phyloP scores from a whole-genome alignment of 2,797 vertebrate genomes.

The Labroides dimidiatus region DNA sequence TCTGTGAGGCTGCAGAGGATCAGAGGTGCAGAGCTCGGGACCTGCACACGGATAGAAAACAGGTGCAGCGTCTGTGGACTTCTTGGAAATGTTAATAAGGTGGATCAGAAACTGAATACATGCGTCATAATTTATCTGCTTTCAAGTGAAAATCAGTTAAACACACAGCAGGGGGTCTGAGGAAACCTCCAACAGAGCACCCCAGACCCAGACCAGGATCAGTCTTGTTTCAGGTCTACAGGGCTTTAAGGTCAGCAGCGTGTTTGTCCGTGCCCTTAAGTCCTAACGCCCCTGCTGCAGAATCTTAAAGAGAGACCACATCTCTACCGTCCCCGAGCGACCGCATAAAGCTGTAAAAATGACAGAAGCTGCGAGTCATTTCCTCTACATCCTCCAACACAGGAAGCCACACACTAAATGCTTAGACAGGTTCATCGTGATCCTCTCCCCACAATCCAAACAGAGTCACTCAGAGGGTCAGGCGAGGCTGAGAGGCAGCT shows the following conservation, averaged over 20 bases:
- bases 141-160: neutral
- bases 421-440: conserved; percentile 35
- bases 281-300: conserved; percentile 16
- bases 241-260: neutral
- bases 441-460: conserved; percentile 44
- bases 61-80: conserved; percentile 7
- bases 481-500: too few species aligned
- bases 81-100: conserved; percentile 5
- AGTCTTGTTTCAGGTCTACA: too few species aligned
- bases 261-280: conserved; percentile 7
- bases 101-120: conserved; percentile 14
- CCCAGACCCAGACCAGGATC: too few species aligned
- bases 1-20: conserved; percentile 35
- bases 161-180: neutral
- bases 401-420: conserved; percentile 58
- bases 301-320: conserved; percentile 40
- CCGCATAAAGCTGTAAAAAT: conserved; percentile 67
- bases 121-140: neutral
- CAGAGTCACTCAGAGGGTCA: neutral
- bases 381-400: conserved; percentile 63
- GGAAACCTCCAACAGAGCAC: too few species aligned
- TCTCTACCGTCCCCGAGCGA: conserved; percentile 50
- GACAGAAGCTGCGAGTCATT: conserved; percentile 60
- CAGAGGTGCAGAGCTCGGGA: neutral
- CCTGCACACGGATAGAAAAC: neutral